Conservation (phyloP, 2,797 vertebrate genomes). For the Galagoides demidoff region DNA sequence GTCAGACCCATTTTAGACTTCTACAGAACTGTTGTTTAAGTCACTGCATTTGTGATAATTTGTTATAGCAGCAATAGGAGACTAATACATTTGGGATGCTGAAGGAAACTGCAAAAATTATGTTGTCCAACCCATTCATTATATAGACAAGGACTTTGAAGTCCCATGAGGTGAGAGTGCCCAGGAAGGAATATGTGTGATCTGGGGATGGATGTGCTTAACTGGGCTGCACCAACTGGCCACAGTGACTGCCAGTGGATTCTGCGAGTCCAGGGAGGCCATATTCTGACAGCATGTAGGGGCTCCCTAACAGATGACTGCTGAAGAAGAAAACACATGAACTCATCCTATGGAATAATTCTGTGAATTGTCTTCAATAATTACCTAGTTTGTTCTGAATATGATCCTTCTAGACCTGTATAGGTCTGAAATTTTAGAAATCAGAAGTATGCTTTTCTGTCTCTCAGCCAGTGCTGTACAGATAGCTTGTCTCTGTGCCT, state of each 20-base stretch:
- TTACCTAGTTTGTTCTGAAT: neutral
- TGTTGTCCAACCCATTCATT: fast-evolving
- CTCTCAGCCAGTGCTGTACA: neutral
- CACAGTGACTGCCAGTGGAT: neutral
- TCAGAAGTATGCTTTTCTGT: neutral
- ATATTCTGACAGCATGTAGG: neutral
- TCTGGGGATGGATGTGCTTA: neutral
- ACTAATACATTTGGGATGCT: neutral
- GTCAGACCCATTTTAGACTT: neutral
- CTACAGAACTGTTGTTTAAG: neutral
- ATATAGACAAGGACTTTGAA: too few relatives aligned
- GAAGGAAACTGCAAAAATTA: too few relatives aligned
- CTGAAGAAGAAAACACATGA: neutral
- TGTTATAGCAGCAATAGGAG: neutral
- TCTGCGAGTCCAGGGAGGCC: neutral
- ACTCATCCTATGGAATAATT: neutral
- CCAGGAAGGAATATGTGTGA: fast-evolving
- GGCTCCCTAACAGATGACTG: neutral
- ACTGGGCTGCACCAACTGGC: neutral
- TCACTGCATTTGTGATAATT: neutral
- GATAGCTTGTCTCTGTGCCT: too few relatives aligned
- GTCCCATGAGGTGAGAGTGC: neutral
- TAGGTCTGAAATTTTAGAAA: neutral
- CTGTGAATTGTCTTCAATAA: neutral
- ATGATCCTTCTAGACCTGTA: neutral